phyloP scores from a whole-genome alignment of 1,140 invertebrate species.

The Episyrphus balteatus region DNA sequence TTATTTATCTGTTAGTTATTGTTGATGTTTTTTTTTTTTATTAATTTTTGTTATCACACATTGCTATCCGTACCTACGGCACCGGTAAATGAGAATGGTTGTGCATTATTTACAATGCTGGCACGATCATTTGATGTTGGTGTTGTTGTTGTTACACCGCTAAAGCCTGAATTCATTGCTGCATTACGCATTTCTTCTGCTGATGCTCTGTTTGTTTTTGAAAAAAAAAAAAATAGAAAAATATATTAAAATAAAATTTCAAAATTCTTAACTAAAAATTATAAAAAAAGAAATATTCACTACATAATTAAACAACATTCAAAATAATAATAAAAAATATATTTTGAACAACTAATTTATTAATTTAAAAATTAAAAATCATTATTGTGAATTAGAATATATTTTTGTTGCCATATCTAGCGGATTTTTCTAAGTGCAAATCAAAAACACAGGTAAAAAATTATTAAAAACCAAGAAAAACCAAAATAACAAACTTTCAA shows the following conservation, averaged over 20 bases:
- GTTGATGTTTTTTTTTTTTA: conserved; percentile 15
- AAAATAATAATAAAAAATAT: not conserved
- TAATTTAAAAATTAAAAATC: not conserved
- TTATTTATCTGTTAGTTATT: conserved; percentile 10
- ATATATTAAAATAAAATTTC: conserved; percentile 1
- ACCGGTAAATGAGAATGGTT: conserved; percentile 59
- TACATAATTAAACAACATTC: not conserved
- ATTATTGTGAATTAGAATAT: not conserved
- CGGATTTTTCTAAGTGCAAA: too few species aligned
- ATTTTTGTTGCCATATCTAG: not conserved
- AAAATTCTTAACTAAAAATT: not conserved
- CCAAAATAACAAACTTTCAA: too few species aligned
- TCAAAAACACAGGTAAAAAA: too few species aligned
- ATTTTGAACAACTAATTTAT: not conserved
- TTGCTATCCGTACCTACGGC: conserved; percentile 49
- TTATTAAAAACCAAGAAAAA: too few species aligned
- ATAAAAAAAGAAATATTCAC: not conserved
- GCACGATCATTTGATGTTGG: conserved; percentile 42
- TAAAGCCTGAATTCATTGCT: conserved; percentile 36
- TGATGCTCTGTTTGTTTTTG: conserved; percentile 49
- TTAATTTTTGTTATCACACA: conserved; percentile 40
- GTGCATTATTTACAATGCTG: conserved; percentile 63
- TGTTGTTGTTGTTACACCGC: conserved; percentile 12
- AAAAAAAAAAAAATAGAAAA: conserved; percentile 7
- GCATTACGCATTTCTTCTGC: conserved; percentile 62